Evolutionary conservation across 2,113 vertebrate genomes (phyloP).

Genomic region (Spilogale gracilis): DNA sequence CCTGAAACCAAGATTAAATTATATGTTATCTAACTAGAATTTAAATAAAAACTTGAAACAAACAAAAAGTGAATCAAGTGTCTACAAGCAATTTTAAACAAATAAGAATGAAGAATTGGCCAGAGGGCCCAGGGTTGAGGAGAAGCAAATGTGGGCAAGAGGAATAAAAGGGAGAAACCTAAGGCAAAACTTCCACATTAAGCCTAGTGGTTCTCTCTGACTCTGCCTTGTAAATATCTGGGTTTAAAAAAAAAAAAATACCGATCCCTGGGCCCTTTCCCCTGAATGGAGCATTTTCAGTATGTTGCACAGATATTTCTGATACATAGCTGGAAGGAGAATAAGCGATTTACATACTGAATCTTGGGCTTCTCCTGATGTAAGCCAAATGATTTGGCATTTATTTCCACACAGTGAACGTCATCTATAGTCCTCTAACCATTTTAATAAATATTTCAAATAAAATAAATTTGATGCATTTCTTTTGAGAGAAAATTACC

Average conservation of each 20-base stretch:
- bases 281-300: not conserved
- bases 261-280: not conserved
- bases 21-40: not conserved
- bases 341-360: not conserved
- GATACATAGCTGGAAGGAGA: not conserved
- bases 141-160: not conserved
- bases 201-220: not conserved
- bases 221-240: not conserved
- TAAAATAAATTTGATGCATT: not conserved
- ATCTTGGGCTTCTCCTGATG: not conserved
- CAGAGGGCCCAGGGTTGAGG: not conserved
- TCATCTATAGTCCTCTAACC: not conserved
- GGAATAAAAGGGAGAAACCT: not conserved
- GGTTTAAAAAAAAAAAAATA: not conserved
- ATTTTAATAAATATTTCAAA: slow-evolving; percentile 39
- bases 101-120: not conserved
- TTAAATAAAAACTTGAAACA: not conserved
- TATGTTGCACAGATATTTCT: not conserved
- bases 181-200: not conserved
- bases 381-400: not conserved
- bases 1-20: not conserved
- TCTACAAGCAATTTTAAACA: not conserved
- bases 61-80: not conserved
- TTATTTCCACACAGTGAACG: not conserved
- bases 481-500: not conserved